Evolutionary conservation across 2,113 vertebrate genomes (phyloP).

Genomic region (Corythaixoides concolor): DNA sequence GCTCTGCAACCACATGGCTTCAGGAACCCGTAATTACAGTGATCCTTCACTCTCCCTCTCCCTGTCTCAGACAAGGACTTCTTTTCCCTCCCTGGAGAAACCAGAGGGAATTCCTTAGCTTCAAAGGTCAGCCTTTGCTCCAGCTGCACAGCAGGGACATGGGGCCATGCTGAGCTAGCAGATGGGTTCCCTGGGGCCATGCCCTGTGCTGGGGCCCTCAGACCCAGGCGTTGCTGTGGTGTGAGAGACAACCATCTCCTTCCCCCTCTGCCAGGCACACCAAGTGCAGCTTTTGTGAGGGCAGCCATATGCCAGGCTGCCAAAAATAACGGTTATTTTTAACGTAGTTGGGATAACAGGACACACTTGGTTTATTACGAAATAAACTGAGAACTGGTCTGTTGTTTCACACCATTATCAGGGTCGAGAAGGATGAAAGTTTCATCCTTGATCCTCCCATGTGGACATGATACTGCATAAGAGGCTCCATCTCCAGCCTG

Average conservation of each 20-base stretch:
- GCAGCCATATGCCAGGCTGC: neutral
- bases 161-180: neutral
- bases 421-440: neutral
- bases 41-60: neutral
- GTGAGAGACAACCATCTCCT: neutral
- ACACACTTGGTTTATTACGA: neutral
- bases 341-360: neutral
- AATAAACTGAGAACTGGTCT: neutral
- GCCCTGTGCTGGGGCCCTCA: neutral
- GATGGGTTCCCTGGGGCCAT: neutral
- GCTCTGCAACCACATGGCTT: neutral
- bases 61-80: rapidly evolving
- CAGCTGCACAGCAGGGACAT: rapidly evolving
- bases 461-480: neutral
- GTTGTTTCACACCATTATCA: neutral
- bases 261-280: neutral
- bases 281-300: rapidly evolving
- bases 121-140: neutral
- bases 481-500: neutral
- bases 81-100: neutral
- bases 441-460: neutral
- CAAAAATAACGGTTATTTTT: neutral
- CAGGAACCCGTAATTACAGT: rapidly evolving
- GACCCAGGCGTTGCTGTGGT: rapidly evolving
- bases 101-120: neutral